A percentile compares a stretch with the other conserved stretches of the same genome.
These are phyloP conservation scores for Dendroctonus ponderosae DNA, from an alignment of 1,140 invertebrate species.

Conservation along the genomic window DNA sequence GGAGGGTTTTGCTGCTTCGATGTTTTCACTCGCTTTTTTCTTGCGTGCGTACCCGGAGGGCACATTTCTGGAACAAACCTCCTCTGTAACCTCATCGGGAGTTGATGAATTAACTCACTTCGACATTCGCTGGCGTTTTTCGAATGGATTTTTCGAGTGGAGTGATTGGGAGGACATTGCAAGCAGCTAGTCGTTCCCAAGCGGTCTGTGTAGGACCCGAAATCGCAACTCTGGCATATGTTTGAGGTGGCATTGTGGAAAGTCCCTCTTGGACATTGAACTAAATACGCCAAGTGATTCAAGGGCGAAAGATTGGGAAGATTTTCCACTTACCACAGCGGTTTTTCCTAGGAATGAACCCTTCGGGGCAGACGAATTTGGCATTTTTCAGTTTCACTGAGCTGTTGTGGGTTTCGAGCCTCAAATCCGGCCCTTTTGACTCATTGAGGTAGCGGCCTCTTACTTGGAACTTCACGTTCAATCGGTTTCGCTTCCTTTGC, in stretches of 20 bases:
- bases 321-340: conserved; percentile 43
- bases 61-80: conserved; percentile 45
- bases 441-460: conserved; percentile 31
- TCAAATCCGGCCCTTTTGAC: conserved; percentile 16
- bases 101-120: conserved; percentile 50
- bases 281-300: conserved; percentile 41
- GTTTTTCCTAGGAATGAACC: conserved; percentile 44
- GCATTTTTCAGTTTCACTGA: conserved; percentile 34
- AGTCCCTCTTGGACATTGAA: conserved; percentile 67
- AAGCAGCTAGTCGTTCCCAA: conserved; percentile 58
- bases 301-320: background rate
- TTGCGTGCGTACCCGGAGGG: conserved; percentile 48
- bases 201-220: conserved; percentile 62
- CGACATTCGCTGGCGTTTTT: conserved; percentile 60
- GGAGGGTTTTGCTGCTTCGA: conserved; percentile 31
- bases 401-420: conserved; percentile 29
- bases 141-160: conserved; percentile 58
- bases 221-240: conserved; percentile 58
- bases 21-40: conserved; percentile 41
- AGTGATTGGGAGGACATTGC: conserved; percentile 61
- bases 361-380: conserved; percentile 41
- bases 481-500: conserved; percentile 21
- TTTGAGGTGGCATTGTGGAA: conserved; percentile 59
- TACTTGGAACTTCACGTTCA: conserved; percentile 43
- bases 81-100: conserved; percentile 1